Evolutionary conservation across 2,113 vertebrate species (phyloP).

Genomic region (Sialia sialis): DNA sequence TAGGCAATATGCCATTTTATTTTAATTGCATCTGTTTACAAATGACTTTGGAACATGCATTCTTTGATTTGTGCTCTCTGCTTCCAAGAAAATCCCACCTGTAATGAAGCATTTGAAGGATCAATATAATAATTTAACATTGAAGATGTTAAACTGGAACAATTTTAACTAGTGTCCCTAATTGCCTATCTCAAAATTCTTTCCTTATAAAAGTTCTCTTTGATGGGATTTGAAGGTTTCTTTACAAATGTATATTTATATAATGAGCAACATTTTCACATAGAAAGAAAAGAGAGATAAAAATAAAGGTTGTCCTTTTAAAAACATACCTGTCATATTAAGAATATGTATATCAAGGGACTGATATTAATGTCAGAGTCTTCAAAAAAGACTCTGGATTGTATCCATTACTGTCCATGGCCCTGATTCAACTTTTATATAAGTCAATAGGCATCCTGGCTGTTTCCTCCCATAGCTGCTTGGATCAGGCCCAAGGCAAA

Average conservation of each 20-base stretch:
- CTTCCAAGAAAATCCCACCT: not conserved
- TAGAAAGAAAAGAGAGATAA: not conserved
- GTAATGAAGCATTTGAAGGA: not conserved
- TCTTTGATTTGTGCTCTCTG: not conserved
- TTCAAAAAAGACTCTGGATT: not conserved
- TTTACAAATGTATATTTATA: not conserved
- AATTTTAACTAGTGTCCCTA: not conserved
- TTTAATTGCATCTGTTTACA: not conserved
- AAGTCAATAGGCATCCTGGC: not conserved
- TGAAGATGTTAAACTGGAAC: not conserved
- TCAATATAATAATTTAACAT: not conserved
- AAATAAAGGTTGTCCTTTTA: not conserved
- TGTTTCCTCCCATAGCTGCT: not conserved
- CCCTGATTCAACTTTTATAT: not conserved
- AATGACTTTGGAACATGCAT: not conserved
- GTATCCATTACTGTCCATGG: not conserved
- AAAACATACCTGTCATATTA: not conserved
- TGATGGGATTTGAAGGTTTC: not conserved
- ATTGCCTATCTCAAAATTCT: not conserved
- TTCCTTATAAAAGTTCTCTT: not conserved
- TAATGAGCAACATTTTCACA: not conserved
- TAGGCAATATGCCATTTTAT: not conserved
- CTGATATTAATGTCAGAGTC: not conserved
- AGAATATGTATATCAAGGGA: not conserved
- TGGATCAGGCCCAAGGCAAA: not conserved